Conservation (phyloP, 2,113 vertebrate species). For the Rhabdomys dilectus region DNA sequence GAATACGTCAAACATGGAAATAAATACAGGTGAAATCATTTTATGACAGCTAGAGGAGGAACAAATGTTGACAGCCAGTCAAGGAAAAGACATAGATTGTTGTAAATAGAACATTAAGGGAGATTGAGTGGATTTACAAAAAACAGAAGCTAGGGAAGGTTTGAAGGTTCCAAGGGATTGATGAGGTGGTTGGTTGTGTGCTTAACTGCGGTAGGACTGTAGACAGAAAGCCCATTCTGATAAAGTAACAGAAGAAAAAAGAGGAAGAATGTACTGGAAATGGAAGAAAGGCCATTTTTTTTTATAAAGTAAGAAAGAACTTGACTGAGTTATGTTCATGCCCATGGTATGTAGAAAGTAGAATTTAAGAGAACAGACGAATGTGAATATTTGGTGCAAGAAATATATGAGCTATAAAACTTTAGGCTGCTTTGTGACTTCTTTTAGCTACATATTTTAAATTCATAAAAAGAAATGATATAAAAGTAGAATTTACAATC, state of each 20-base stretch:
- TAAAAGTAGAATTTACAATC: not conserved
- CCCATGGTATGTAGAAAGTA: not conserved
- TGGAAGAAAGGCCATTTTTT: not conserved
- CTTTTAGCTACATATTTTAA: not conserved
- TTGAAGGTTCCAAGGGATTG: not conserved
- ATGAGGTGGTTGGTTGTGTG: too few relatives aligned
- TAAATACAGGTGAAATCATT: not conserved
- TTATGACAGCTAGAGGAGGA: not conserved
- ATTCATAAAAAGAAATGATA: not conserved
- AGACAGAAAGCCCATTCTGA: not conserved
- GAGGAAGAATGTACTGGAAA: not conserved
- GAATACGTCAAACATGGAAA: not conserved
- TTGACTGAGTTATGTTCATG: not conserved
- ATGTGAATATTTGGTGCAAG: not conserved
- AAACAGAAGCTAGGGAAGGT: not conserved
- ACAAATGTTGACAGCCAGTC: not conserved
- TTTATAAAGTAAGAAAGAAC: not conserved
- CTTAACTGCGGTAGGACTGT: not conserved
- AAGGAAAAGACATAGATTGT: not conserved
- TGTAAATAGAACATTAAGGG: not conserved
- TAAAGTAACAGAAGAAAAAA: not conserved
- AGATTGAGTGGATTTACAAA: not conserved
- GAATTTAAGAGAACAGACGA: slow-evolving; percentile 11
- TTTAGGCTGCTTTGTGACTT: not conserved
- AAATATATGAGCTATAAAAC: slow-evolving; percentile 2